Percentiles rank a stretch among this genome's conserved stretches.
Evolutionary conservation across 1,140 invertebrate genomes (phyloP).

Genomic region (Linepithema humile): DNA sequence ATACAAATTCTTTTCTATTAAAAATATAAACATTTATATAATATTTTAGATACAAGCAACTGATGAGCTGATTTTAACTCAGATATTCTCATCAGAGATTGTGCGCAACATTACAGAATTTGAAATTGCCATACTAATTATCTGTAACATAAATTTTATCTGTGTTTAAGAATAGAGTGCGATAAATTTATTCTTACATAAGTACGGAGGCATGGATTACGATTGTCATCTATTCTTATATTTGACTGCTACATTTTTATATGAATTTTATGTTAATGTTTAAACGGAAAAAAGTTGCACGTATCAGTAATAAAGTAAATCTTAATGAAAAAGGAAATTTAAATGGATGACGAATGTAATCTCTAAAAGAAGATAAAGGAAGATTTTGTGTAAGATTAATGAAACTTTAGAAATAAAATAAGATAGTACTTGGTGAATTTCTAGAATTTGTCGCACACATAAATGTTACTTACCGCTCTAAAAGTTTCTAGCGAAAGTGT

Average conservation of each 20-base stretch:
- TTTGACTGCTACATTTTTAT: not conserved
- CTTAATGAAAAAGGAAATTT: too few relatives aligned
- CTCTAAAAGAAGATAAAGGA: too few relatives aligned
- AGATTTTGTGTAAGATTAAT: not conserved
- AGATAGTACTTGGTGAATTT: not conserved
- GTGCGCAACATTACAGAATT: slow-evolving; percentile 57
- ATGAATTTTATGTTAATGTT: not conserved
- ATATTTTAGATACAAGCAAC: not conserved
- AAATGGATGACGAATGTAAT: too few relatives aligned
- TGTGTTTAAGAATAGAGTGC: not conserved
- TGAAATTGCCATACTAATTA: slow-evolving; percentile 58
- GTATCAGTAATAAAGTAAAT: too few relatives aligned
- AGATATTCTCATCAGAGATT: slow-evolving; percentile 4
- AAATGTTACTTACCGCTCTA: slow-evolving; percentile 71
- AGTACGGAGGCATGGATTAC: not conserved
- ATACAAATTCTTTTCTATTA: not conserved
- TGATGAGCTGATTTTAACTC: not conserved
- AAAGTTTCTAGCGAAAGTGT: slow-evolving; percentile 78
- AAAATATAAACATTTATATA: not conserved
- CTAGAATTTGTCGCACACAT: not conserved
- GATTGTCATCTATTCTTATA: not conserved
- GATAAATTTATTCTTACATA: not conserved
- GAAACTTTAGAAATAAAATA: not conserved
- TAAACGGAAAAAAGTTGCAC: too few relatives aligned
- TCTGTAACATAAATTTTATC: slow-evolving; percentile 47